Base-by-base conservation (phyloP, 2,888 invertebrate genomes). In the Chydorus sphaericus region DNA sequence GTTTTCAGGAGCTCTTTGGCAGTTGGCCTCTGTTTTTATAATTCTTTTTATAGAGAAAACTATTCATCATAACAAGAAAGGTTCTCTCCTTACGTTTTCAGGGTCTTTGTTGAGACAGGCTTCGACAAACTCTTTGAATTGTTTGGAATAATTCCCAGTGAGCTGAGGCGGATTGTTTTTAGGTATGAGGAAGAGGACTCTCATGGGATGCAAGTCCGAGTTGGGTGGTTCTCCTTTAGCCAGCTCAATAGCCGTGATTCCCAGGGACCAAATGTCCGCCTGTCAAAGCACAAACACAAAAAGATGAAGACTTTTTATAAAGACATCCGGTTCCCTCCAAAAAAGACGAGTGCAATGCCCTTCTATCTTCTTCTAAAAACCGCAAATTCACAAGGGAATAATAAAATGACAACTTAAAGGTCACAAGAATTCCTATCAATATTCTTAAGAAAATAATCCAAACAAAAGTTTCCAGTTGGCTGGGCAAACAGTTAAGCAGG, bases 181-280 rank as follows among this genome's bases (percentile, higher is more conserved):
- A 59, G 94, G 94, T 67, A 96, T 94, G 61, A 93, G 80, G 73
- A 94, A 94, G 39, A 94, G 79, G 56, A 91, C 92, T 69, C 91
- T 77, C 92, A 94, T 94, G 8, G 94, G 93, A 72, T 94, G 93
- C 54, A 94, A 78, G 67, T 94, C 93, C 1, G 92, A 91, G 71
- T 94, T 90, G n/a, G 94, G 94, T 0, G 94, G 94, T 70, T 94
- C 93, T n/a, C 94, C 93, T 71, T 94, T 93, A 20, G 94, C 94
- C 65, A 96, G 73, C 71, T 96, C 94, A 65, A 94, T 93, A 59
- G 93, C 93, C 38, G 94, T 94, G 67, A 94, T 94, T 61, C 94
- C 94, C 63, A 94, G 75, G 61, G 91, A 91, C 94, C 94, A 96
- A 67, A 99, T 93, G 71, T 96, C 93, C 48, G 93, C 93, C 80